Base-by-base conservation (phyloP, 2,797 vertebrate species). In the Aulostomus chinensis region DNA sequence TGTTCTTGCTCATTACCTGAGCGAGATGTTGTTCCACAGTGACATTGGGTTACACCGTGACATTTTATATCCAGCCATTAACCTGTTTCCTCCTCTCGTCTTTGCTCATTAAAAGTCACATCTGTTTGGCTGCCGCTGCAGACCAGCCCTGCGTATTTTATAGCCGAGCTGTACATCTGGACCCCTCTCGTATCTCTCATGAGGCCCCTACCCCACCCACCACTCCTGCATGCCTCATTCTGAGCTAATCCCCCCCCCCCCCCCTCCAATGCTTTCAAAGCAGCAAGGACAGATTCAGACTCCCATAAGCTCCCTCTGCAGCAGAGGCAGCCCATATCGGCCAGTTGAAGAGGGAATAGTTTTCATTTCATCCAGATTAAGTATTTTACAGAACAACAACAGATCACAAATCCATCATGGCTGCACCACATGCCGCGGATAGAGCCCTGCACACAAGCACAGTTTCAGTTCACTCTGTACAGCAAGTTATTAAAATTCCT, bases 101-200 rank as follows among this genome's bases (percentile, higher is more conserved):
- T 68, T 69, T 75, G 21, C 72, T 83, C 78, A 73, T 78, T 86
- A 85, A 84, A 79, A 65, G 54, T 43, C 75, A 85, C 87, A 88
- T 85, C 82, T 90, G 87, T 75, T 84, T 72, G 45, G 25, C 51
- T 65, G 45, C 61, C 2, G 62, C 67, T 75, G 59, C 41, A 59
- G 59, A 55, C 48, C 46, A 4, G 26, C 48, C 58, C 62, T 0
- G 1, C 58, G 36, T 35, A 31, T 73, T 79, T 80, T 68, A 76
- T 30, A 60, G 78, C 50, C 0, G 1, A 40, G 67, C 39, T 57
- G 73, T 77, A 56, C 75, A 87, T 85, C 71, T 88, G 83, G 76
- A 61, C 72, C 58, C 33, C 33, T 58, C 28, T 55, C n/a, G 26
- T 56, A 58, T 77, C 55, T 68, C 62, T 43, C 20, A 14, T 13